Base-by-base conservation (phyloP, 2,113 vertebrate genomes). In the Murina feae region DNA sequence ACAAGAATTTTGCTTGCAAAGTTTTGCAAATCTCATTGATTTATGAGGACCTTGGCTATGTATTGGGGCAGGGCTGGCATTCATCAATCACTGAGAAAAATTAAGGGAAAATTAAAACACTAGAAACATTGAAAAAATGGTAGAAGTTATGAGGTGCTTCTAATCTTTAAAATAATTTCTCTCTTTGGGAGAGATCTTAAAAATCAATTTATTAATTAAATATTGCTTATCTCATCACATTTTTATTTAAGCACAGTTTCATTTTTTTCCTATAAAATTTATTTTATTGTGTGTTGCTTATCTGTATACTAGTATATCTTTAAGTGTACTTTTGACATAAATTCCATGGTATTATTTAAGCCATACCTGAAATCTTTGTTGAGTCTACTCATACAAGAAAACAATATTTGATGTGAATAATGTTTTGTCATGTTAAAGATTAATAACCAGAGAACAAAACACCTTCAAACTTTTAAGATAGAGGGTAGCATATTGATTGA, bases 141-240 rank as follows among this genome's bases (percentile, higher is more conserved):
- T 72, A 75, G 47, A 80, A 81, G 0, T 2, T 23, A 65, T 47
- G 55, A 89, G 5, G 9, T 87, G 3, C 21, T 89, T 51, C 78
- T 80, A 39, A 80, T 18, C 11, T 91, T 93, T 92, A 81, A 95
- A 92, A 35, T 92, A 93, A 69, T n/a, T 80, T 21, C 20, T 53
- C 2, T 82, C n/a, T 79, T 74, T 23, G 16, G 28, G 5, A 6
- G 13, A 2, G 69, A 18, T 10, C 63, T 86, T 89, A 6, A 3
- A 80, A 90, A 80, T 80, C 75, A 55, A n/a, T 69, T 69, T 53
- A 47, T 68, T 20, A 23, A 11, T 71, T 66, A 80, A 81, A 89
- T 2, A 28, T 51, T 42, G 28, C 44, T 65, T 89, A 83, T 53
- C 32, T 74, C 49, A 86, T 71, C 17, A 74, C 4, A 89, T 21